Evolutionary conservation across 1,140 invertebrate species (phyloP), one percentile per base, ranked within the genome.

Genomic region (Zaprionus africanus): DNA sequence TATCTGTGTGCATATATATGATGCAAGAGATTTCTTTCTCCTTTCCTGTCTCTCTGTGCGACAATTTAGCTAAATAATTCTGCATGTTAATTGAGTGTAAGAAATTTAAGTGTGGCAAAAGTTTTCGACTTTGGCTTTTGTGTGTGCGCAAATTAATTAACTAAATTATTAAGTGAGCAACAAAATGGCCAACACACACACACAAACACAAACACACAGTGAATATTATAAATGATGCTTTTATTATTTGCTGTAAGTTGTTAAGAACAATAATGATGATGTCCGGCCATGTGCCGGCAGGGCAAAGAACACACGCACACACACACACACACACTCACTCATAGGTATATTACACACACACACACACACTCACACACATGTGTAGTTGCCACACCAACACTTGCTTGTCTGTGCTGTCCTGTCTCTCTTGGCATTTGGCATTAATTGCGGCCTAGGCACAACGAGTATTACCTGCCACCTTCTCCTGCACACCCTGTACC

Each of bases 31-130:
- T 76, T 76, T 76, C 75, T 67, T 67, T 64, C 34, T 24, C 53
- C 28, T 31, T n/a, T n/a, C n/a, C n/a, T 65, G 28, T 13, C 17
- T 31, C 13, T 31, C 22, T 34, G 28, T 65, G 36, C 63, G 70
- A 81, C 83, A 83, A 88, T 88, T 88, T 88, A 79, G 85, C 73
- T 88, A 88, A 87, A 88, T 88, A 88, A 88, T 88, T 84, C 85
- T 67, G 57, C 78, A 88, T 90, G 85, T 88, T 88, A 88, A 88
- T 88, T 88, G 85, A 88, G 85, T 88, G 84, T 82, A 88, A 88
- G 79, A 79, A 85, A 75, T 82, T 82, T 61, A 64, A 70, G 57
- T 65, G 66, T 57, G 60, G 64, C 84, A 70, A 83, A 82, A 87
- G 75, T 76, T 88, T 70, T 49, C 54, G 34, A 64, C 77, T 76